These are phyloP conservation scores for Cacoxenus indagator DNA, from an alignment of 2,888 invertebrate genomes.

Conservation along the genomic window DNA sequence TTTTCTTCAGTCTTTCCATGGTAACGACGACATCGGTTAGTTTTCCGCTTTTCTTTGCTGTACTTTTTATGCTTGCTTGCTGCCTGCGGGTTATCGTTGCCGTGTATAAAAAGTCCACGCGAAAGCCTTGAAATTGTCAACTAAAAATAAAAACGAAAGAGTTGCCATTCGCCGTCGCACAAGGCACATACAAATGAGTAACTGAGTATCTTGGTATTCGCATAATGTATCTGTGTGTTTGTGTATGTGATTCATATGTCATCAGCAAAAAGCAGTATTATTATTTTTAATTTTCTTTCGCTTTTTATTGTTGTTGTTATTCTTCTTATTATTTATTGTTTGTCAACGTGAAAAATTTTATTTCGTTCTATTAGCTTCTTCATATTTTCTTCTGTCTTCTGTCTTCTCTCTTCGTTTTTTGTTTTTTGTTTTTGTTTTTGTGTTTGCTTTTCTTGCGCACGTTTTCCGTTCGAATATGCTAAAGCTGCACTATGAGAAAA, in stretches of 20 bases:
- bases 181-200: not conserved
- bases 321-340: not conserved
- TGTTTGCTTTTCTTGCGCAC: not conserved
- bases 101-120: not conserved
- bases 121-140: conserved; percentile 59
- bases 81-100: not conserved
- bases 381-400: not conserved
- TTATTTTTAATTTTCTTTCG: conserved; percentile 8
- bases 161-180: conserved; percentile 7
- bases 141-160: conserved; percentile 59
- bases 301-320: not conserved
- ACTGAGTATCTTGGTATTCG: not conserved
- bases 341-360: not conserved
- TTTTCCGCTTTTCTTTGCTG: too few relatives aligned
- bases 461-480: not conserved
- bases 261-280: not conserved
- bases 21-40: not conserved
- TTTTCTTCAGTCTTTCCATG: too few relatives aligned
- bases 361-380: conserved; percentile 9
- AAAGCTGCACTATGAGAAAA: not conserved
- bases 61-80: not conserved
- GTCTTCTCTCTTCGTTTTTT: not conserved
- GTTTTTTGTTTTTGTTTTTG: not conserved
- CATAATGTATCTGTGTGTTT: not conserved
- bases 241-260: conserved; percentile 8